Evolutionary conservation across 2,797 vertebrate species (phyloP), one percentile per base, ranked within the genome.

Genomic region (Characodon lateralis): DNA sequence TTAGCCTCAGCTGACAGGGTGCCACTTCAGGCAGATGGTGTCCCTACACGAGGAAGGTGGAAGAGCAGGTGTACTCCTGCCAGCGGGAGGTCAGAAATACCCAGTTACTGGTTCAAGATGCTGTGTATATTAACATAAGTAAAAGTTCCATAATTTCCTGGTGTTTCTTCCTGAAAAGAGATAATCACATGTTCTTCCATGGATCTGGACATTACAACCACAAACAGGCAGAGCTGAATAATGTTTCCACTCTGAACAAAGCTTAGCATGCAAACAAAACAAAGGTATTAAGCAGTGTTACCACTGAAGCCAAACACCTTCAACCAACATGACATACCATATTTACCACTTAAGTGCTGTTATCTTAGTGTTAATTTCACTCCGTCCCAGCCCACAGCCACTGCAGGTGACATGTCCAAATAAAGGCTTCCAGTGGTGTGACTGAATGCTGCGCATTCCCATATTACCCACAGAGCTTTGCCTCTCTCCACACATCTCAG

Each of bases 401-500:
- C 53, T 73, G 71, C 9, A 68, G 73, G 66, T 2, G 39, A 86
- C n/a, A 80, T 93, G 91, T 92, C 95, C 95, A 95, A 95, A 95
- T 93, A 95, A 96, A 94, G 95, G 74, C 88, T n/a, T 28, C 24
- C 51, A 5, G 65, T 20, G 8, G 61, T 80, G 80, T 82, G 84
- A 83, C 88, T 86, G 87, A 84, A 83, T 79, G 79, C 89, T 89
- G 91, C 81, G 63, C 77, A 88, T 86, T 84, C 78, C 74, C 72
- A 81, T 81, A 56, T 91, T 92, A 93, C 93, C 93, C 91, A 91
- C 63, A 66, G 80, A 87, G 90, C 91, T 86, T 81, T 78, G 86
- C 43, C 81, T 73, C 70, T 26, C 77, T 76, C 78, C 83, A 50
- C n/a, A 26, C 81, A 81, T 43, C 76, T 63, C 59, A 31, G 74